These are phyloP conservation scores for Paragorgia papillata DNA, from an alignment of 92 coral and sea anemone species.

Conservation along the genomic window DNA sequence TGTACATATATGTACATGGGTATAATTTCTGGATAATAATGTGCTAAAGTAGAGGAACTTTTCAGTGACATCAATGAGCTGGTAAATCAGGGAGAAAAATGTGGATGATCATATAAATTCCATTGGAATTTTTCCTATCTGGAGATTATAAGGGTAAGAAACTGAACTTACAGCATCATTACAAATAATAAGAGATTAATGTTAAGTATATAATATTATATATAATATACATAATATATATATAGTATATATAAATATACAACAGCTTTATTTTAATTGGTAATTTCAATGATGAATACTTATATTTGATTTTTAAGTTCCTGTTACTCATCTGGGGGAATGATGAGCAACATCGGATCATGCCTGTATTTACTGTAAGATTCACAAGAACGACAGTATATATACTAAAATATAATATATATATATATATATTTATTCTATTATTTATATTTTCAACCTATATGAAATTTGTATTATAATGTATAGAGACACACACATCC, in stretches of 20 bases:
- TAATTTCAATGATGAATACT: background rate
- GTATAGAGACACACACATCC: conserved; percentile 49
- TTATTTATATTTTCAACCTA: background rate
- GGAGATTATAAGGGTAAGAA: conserved; percentile 54
- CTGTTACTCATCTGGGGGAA: conserved; percentile 45
- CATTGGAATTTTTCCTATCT: conserved; percentile 30
- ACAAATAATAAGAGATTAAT: background rate
- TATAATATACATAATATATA: no score
- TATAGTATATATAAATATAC: no score
- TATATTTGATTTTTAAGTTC: conserved; percentile 24
- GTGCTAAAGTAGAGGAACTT: conserved; percentile 14
- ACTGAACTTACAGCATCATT: background rate
- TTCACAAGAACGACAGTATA: conserved; percentile 38
- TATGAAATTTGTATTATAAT: background rate
- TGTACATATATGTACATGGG: conserved; percentile 26
- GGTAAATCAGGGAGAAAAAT: conserved; percentile 16
- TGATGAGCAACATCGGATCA: no score
- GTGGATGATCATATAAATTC: conserved; percentile 37
- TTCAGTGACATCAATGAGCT: conserved; percentile 47
- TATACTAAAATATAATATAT: no score
- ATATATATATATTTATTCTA: background rate
- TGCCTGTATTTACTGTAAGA: conserved; percentile 55
- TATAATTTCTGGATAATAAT: conserved; percentile 33
- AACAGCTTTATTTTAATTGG: background rate
- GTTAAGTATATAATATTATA: background rate